Evolutionary conservation across 2,113 vertebrate genomes (phyloP), one percentile per base, ranked within the genome.

Genomic region (Hippocampus mohnikei): DNA sequence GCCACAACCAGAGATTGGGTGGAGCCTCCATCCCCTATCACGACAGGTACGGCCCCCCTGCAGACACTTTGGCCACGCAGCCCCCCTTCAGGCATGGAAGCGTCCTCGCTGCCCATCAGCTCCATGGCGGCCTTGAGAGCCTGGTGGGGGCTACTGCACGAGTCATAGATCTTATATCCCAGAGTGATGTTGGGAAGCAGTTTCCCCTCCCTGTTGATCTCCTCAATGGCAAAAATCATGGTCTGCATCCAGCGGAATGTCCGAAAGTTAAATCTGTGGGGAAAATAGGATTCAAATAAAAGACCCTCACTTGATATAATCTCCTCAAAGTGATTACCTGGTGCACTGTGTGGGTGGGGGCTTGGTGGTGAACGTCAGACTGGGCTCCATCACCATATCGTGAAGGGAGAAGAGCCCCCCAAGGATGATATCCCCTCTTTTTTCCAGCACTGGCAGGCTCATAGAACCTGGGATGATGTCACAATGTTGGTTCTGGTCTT

Each of bases 351-450:
- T 73, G 6, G 83, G 78, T 11, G 75, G 29, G 42, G 91, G 91
- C 10, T 42, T 67, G 25, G 83, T 78, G 8, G 71, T 89, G 66
- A 92, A 93, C n/a, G 84, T 82, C 37, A 84, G 21, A 66, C 72
- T 81, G 3, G 82, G 74, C 61, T 93, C 85, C 66, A 85, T 61
- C 72, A 92, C 88, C 40, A 71, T 81, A 72, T 93, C 90, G 40
- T 93, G 92, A 69, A 93, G 88, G 8, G 93, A 93, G 78, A 94
- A 94, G 40, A 94, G 90, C 58, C 91, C 93, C 16, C 93, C 93
- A 13, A 94, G 75, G 1, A 72, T 80, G 33, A 94, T 82, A 67
- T 93, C 87, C 23, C 92, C 91, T 2, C 83, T 81, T 82, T 74
- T 90, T 53, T 85, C 77, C 65, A 94, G 79, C 58, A 83, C 77